phyloP scores from a whole-genome alignment of 2,113 vertebrate species.

The Odocoileus virginianus region DNA sequence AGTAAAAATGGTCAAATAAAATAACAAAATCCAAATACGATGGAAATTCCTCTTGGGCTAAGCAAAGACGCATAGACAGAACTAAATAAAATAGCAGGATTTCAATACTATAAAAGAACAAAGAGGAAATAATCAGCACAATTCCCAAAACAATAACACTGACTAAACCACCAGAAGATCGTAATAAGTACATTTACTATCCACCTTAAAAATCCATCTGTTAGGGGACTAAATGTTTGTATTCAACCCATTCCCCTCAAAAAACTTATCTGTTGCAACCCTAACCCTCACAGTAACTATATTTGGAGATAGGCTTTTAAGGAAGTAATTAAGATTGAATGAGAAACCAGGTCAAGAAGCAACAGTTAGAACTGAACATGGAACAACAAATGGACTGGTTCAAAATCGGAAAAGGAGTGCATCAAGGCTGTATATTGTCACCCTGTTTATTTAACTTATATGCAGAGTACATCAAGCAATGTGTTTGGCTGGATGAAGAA shows the following conservation, averaged over 20 bases:
- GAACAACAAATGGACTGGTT: neutral
- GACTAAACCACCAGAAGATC: neutral
- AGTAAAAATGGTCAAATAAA: constrained; percentile 15
- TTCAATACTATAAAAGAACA: neutral
- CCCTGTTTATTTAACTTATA: neutral
- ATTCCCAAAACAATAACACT: constrained; percentile 3
- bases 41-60: neutral
- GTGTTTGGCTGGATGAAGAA: neutral
- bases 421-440: neutral
- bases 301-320: neutral
- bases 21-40: constrained; percentile 25
- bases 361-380: neutral
- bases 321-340: constrained; percentile 13
- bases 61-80: neutral
- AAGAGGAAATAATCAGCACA: neutral
- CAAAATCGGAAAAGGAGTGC: neutral
- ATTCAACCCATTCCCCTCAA: neutral
- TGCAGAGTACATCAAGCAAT: neutral
- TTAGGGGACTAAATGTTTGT: neutral
- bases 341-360: neutral
- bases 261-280: neutral
- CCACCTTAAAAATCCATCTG: neutral
- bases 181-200: neutral
- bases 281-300: neutral
- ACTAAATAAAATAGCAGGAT: constrained; percentile 1